Percentiles rank a stretch among this genome's conserved stretches.
These are phyloP conservation scores for Periophthalmodon schlosseri DNA, from an alignment of 2,113 vertebrate species.

Conservation along the genomic window DNA sequence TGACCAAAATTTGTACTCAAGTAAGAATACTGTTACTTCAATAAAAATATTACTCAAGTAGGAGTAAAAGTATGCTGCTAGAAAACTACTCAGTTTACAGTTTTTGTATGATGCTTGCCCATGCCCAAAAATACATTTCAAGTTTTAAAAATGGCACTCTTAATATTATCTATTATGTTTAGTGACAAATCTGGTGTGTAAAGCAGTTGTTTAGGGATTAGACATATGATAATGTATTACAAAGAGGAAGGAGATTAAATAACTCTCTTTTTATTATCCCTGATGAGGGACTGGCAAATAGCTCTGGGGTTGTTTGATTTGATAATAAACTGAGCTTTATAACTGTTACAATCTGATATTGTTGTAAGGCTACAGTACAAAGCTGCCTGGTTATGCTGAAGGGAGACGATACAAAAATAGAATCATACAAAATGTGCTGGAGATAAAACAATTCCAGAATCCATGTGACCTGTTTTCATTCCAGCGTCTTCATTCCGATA, in stretches of 20 bases:
- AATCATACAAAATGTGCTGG: no score
- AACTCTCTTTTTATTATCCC: background rate
- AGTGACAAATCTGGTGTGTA: background rate
- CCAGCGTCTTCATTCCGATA: constrained; percentile 72
- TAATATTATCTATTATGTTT: background rate
- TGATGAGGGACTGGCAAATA: background rate
- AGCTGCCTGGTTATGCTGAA: no score
- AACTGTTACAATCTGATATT: background rate
- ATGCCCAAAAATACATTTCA: background rate
- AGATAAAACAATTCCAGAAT: background rate
- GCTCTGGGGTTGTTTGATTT: background rate
- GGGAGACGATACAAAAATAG: no score
- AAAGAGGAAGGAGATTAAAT: background rate
- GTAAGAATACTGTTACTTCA: no score
- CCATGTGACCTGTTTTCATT: background rate
- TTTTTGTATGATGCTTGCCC: background rate
- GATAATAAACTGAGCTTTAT: background rate
- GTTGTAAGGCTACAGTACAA: background rate
- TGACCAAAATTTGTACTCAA: no score
- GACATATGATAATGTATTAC: background rate
- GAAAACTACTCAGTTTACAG: no score
- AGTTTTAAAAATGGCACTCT: no score
- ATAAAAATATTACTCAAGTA: no score
- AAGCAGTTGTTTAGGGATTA: background rate
- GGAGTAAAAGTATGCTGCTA: no score